phyloP scores from a whole-genome alignment of 2,888 invertebrate genomes.

The Monochamus alternatus region DNA sequence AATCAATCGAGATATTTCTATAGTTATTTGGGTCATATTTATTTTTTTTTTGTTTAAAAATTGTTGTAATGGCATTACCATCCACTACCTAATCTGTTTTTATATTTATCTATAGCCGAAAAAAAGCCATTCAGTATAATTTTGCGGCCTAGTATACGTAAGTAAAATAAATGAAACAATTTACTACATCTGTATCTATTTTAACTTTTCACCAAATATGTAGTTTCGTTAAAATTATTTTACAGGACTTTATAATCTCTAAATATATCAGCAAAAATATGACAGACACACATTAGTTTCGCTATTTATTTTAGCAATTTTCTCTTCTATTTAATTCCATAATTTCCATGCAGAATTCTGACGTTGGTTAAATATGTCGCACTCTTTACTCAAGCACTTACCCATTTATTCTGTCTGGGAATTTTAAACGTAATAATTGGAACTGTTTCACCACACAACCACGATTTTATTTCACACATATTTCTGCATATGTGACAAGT shows the following conservation, averaged over 20 bases:
- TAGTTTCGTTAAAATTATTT: neutral
- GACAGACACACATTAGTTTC: neutral
- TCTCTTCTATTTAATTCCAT: conserved; percentile 3
- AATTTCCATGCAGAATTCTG: neutral
- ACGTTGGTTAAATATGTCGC: neutral
- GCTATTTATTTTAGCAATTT: conserved; percentile 7
- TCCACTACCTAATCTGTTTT: too few relatives aligned
- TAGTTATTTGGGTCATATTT: too few relatives aligned
- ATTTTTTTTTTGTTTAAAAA: too few relatives aligned
- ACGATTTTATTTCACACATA: neutral
- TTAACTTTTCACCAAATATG: too few relatives aligned
- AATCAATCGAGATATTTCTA: too few relatives aligned
- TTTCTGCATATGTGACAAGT: neutral
- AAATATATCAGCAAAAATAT: neutral
- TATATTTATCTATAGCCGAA: too few relatives aligned
- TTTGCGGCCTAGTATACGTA: too few relatives aligned
- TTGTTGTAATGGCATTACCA: too few relatives aligned
- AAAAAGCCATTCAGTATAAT: too few relatives aligned
- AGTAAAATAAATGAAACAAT: too few relatives aligned
- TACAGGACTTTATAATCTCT: neutral
- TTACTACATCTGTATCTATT: too few relatives aligned
- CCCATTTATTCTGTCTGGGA: neutral
- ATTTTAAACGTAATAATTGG: neutral
- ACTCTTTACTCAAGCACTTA: neutral
- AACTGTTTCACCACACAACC: neutral